Evolutionary conservation across 2,797 vertebrate species (phyloP).

Genomic region (Dipus sagitta): DNA sequence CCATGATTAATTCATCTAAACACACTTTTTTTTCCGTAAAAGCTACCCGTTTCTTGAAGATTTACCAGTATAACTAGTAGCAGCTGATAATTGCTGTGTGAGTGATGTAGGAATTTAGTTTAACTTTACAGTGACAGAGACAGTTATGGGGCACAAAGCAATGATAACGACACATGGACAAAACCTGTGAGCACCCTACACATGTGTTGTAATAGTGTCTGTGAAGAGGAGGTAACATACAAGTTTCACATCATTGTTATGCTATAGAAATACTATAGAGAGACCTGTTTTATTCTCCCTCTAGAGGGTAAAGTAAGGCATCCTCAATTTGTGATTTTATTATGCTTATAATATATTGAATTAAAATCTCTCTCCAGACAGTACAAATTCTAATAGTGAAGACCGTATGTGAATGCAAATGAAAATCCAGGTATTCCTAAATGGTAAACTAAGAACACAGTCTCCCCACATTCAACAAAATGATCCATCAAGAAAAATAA

Average conservation of each 20-base stretch:
- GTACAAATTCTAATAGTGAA: not conserved
- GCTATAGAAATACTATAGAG: not conserved
- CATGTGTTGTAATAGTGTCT: not conserved
- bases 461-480: rapidly evolving
- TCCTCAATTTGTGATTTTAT: not conserved
- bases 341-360: not conserved
- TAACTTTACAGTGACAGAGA: no score
- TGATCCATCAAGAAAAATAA: not conserved
- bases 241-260: not conserved
- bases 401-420: not conserved
- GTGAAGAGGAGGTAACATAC: not conserved
- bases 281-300: not conserved
- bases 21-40: conserved; percentile 44
- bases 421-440: not conserved
- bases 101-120: no score
- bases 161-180: not conserved
- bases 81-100: no score
- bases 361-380: not conserved
- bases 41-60: conserved; percentile 27
- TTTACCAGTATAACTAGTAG: not conserved
- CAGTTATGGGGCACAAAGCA: not conserved
- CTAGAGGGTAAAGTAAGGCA: not conserved
- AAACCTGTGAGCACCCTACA: not conserved
- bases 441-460: not conserved
- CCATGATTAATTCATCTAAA: conserved; percentile 74